phyloP scores from a whole-genome alignment of 2,888 invertebrate genomes.

The Molanna angustata region DNA sequence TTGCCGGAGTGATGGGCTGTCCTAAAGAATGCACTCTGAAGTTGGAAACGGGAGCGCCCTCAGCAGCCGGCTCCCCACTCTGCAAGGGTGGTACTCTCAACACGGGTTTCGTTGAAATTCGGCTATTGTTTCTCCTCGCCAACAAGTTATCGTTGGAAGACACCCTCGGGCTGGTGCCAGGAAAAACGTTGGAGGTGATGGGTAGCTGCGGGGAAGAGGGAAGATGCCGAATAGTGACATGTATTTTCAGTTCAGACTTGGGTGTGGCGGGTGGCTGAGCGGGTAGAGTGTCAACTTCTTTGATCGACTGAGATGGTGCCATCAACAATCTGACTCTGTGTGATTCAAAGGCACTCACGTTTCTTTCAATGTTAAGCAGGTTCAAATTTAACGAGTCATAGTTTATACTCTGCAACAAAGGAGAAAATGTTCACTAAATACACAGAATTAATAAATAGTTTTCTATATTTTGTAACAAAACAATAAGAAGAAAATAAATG shows the following conservation, averaged over 20 bases:
- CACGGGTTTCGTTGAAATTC: slow-evolving; percentile 19
- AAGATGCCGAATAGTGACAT: slow-evolving; percentile 50
- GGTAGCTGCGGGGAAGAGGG: slow-evolving; percentile 41
- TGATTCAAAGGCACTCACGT: slow-evolving; percentile 77
- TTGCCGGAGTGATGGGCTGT: slow-evolving; percentile 43
- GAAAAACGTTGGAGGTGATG: slow-evolving; percentile 38
- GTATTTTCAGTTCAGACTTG: slow-evolving; percentile 62
- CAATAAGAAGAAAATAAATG: too few relatives aligned
- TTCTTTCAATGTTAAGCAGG: slow-evolving; percentile 63
- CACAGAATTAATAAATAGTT: too few relatives aligned
- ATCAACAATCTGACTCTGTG: slow-evolving; percentile 76
- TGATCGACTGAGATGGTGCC: slow-evolving; percentile 67
- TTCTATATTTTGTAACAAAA: too few relatives aligned
- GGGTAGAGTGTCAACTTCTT: slow-evolving; percentile 62
- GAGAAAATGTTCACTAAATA: background rate
- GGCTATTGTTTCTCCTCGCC: background rate
- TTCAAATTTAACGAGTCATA: slow-evolving; percentile 50
- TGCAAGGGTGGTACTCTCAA: slow-evolving; percentile 17
- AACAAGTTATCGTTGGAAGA: slow-evolving; percentile 35
- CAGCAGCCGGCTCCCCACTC: slow-evolving; percentile 10
- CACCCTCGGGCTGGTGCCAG: slow-evolving; percentile 50
- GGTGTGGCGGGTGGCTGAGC: slow-evolving; percentile 63
- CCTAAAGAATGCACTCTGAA: slow-evolving; percentile 11
- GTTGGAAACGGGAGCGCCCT: slow-evolving; percentile 33
- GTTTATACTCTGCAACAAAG: slow-evolving; percentile 48